Evolutionary conservation across 2,797 vertebrate genomes (phyloP), one percentile per base, ranked within the genome.

Genomic region (Danio albolineatus): DNA sequence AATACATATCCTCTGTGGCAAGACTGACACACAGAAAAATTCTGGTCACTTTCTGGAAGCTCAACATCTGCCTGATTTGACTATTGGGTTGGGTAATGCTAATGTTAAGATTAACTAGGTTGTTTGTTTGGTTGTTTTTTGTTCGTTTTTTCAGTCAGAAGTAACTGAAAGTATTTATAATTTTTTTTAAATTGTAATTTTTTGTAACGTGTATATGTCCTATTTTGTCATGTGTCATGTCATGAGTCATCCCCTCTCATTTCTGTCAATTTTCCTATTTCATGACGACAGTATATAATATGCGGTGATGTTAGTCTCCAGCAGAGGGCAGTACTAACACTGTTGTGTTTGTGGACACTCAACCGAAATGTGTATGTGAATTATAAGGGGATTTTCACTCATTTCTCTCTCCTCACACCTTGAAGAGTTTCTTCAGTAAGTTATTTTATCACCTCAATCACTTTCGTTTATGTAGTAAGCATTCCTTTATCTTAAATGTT

Each of bases 281-380:
- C 13, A 38, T 12, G 16, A 69, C 16, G 16, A 69, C 16, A 7
- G 16, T 10, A 3, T 53, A 10, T 51, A 43, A 10, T 44, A 16
- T 10, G 4, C 21, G 10, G 69, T 62, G 36, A 44, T 10, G 19
- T 41, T 12, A 36, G 1, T 19, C 9, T 39, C 73, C 84, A 83
- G 62, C 69, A 85, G 82, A 74, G 62, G 76, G 76, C 72, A 65
- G 62, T 64, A 64, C 54, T 60, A 67, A 46, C 73, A 61, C 43
- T 43, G 1, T 59, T 70, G 41, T 14, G 41, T 17, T 43, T 49
- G 13, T 38, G 14, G 13, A 60, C 43, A 73, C 10, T 54, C 6
- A 53, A 4, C 10, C 44, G 38, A 75, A 48, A 21, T 56, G 43
- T 59, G 21, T 43, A 44, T 53, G 51, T 56, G 64, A 66, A 69